These are phyloP conservation scores for Spodoptera exigua DNA, from an alignment of 2,888 invertebrate species.

Conservation along the genomic window DNA sequence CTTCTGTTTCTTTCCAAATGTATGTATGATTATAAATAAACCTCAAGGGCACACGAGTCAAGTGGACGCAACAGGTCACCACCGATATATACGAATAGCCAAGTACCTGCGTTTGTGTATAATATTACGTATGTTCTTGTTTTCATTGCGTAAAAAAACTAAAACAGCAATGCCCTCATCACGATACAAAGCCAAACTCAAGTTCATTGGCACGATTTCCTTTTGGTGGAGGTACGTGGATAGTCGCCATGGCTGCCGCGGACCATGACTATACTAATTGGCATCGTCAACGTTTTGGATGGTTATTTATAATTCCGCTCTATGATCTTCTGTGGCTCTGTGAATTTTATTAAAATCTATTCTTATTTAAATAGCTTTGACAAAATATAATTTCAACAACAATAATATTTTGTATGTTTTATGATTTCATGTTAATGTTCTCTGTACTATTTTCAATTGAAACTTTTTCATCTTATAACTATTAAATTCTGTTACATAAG, in stretches of 20 bases:
- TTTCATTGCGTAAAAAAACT: conserved; percentile 71
- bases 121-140: conserved; percentile 47
- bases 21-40: conserved; percentile 44
- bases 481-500: too few relatives aligned
- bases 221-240: conserved; percentile 66
- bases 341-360: background rate
- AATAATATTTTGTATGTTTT: background rate
- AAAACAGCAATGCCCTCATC: conserved; percentile 71
- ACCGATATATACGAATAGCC: conserved; percentile 31
- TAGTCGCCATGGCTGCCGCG: conserved; percentile 72
- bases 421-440: too few relatives aligned
- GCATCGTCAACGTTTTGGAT: conserved; percentile 62
- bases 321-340: conserved; percentile 22
- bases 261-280: conserved; percentile 76
- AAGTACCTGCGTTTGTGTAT: conserved; percentile 33
- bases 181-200: conserved; percentile 72
- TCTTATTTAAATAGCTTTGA: background rate
- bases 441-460: too few relatives aligned
- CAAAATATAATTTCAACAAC: conserved; percentile 6
- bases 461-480: too few relatives aligned
- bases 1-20: conserved; percentile 48
- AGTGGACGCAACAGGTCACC: conserved; percentile 55
- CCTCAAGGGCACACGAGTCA: conserved; percentile 61
- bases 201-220: conserved; percentile 85
- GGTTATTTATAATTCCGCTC: conserved; percentile 49